These are phyloP conservation scores for Colletes gigas DNA, from an alignment of 1,140 invertebrate species.

Conservation along the genomic window DNA sequence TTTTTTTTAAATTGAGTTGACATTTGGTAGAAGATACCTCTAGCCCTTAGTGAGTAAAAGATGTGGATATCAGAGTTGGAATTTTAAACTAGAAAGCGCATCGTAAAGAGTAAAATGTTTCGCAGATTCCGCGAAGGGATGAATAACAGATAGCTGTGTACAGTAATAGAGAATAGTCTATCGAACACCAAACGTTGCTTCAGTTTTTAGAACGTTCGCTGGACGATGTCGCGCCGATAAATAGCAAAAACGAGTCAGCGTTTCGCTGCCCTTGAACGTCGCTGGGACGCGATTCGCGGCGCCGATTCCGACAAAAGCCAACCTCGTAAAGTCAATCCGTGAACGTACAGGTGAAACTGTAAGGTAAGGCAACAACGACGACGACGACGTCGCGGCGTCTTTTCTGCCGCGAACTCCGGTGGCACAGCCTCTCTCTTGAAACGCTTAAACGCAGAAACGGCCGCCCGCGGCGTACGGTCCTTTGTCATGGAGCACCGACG, in stretches of 20 bases:
- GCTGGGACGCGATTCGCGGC: slow-evolving; percentile 20
- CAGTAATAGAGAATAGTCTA: too few relatives aligned
- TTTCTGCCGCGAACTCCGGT: slow-evolving; percentile 40
- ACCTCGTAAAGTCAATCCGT: slow-evolving; percentile 23
- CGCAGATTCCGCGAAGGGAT: too few relatives aligned
- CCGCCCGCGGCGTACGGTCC: slow-evolving; percentile 67
- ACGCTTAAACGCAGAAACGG: slow-evolving; percentile 73
- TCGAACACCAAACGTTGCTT: not conserved
- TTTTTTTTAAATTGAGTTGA: too few relatives aligned
- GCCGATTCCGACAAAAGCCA: slow-evolving; percentile 19
- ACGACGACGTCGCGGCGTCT: slow-evolving; percentile 7
- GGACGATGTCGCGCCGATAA: slow-evolving; percentile 6
- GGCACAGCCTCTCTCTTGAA: slow-evolving; percentile 48
- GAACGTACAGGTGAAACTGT: slow-evolving; percentile 11
- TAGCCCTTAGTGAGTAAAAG: too few relatives aligned
- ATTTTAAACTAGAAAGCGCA: too few relatives aligned
- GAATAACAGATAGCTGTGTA: too few relatives aligned
- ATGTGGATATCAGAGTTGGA: too few relatives aligned
- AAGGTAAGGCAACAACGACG: not conserved
- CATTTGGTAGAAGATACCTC: too few relatives aligned
- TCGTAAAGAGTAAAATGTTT: too few relatives aligned
- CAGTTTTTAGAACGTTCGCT: not conserved
- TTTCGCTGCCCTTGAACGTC: slow-evolving; percentile 8
- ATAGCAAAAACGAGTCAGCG: not conserved
- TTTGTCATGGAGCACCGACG: slow-evolving; percentile 72